Conservation (phyloP, 2,888 invertebrate species). For the Xanthorhoe spadicearia region DNA sequence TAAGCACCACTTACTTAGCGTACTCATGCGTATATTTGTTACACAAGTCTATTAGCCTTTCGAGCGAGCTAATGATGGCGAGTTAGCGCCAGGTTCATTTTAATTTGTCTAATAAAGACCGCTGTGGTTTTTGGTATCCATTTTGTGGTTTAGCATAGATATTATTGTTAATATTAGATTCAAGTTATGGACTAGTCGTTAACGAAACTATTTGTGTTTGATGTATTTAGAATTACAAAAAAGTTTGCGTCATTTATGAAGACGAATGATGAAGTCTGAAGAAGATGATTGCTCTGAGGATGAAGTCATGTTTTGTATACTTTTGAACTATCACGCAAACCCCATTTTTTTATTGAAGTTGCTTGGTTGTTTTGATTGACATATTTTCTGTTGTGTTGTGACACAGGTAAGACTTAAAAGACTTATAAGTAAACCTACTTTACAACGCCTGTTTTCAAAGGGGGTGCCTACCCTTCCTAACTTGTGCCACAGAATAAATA, state of each 20-base stretch:
- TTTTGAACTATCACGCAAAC: slow-evolving; percentile 12
- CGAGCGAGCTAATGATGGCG: not conserved
- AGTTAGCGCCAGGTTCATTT: not conserved
- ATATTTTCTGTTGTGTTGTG: too few species aligned
- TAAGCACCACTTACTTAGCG: too few species aligned
- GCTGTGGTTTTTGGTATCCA: too few species aligned
- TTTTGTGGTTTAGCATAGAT: too few species aligned
- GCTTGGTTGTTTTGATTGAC: not conserved
- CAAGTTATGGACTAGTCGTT: not conserved
- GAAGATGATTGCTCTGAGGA: too few species aligned
- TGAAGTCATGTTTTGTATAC: not conserved
- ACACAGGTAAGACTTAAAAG: too few species aligned
- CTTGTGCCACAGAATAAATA: too few species aligned
- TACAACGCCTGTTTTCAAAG: too few species aligned
- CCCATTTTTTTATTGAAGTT: slow-evolving; percentile 5
- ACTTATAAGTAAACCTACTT: too few species aligned
- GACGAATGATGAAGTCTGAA: slow-evolving; percentile 9
- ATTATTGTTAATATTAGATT: too few species aligned
- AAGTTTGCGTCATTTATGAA: not conserved
- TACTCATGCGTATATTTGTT: too few species aligned
- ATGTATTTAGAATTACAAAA: not conserved
- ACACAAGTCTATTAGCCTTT: not conserved
- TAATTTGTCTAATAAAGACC: not conserved
- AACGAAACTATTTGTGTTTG: not conserved
- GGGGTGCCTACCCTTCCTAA: too few species aligned